Evolutionary conservation across 1,140 invertebrate species (phyloP).

Genomic region (Kradibia gibbosae): DNA sequence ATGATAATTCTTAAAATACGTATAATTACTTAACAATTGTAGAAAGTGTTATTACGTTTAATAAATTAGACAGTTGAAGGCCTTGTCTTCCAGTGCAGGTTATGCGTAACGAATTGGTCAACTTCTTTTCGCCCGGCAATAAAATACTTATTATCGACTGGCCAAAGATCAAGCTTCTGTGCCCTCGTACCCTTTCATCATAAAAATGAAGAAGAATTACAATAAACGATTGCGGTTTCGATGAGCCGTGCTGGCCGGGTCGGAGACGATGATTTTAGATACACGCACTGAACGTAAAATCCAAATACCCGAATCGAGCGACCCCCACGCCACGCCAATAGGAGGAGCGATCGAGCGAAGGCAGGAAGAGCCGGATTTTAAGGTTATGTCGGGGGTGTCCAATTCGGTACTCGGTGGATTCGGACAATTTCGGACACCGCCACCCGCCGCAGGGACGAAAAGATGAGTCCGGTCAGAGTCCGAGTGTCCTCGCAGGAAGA

Average conservation of each 20-base stretch:
- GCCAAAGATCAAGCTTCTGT: background rate
- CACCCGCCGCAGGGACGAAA: too few species aligned
- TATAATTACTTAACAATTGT: slow-evolving; percentile 5
- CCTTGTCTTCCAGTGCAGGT: slow-evolving; percentile 30
- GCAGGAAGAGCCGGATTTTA: too few species aligned
- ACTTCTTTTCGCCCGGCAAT: slow-evolving; percentile 31
- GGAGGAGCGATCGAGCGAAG: background rate
- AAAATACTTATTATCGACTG: slow-evolving; percentile 19
- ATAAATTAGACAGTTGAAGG: slow-evolving; percentile 14
- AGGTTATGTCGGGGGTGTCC: background rate
- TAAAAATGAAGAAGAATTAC: slow-evolving; percentile 4
- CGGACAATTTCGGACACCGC: too few species aligned
- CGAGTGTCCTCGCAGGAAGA: too few species aligned
- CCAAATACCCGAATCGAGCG: too few species aligned
- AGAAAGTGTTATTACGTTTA: slow-evolving; percentile 3
- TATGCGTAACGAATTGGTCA: slow-evolving; percentile 23
- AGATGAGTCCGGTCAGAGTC: too few species aligned
- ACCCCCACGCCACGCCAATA: background rate
- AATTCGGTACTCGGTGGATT: too few species aligned
- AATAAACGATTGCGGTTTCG: background rate
- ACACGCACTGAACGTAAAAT: slow-evolving; percentile 17
- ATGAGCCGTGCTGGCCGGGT: background rate
- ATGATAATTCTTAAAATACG: too few species aligned
- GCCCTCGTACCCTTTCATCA: slow-evolving; percentile 39
- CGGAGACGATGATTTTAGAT: background rate